phyloP scores from a whole-genome alignment of 2,888 invertebrate genomes.

The Sphaerophoria rueppellii region DNA sequence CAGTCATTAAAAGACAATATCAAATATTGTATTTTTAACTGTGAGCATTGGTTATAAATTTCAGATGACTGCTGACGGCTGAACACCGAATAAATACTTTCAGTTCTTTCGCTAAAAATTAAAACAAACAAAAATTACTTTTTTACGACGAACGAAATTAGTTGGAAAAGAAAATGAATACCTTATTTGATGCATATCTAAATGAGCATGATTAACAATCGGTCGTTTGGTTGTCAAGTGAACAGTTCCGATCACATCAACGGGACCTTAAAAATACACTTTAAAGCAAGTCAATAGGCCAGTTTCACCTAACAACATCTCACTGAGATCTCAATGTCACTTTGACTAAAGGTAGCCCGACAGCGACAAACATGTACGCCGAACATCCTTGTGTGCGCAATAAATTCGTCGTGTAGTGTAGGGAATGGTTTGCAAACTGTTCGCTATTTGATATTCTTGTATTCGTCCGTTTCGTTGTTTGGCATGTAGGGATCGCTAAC shows the following conservation, averaged over 20 bases:
- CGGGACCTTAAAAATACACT: constrained; percentile 84
- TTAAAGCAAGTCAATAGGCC: too few relatives aligned
- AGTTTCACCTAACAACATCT: too few relatives aligned
- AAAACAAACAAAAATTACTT: neutral
- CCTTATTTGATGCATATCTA: constrained; percentile 91
- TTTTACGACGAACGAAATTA: neutral
- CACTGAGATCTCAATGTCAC: too few relatives aligned
- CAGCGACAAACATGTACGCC: too few relatives aligned
- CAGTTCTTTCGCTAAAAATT: constrained; percentile 87
- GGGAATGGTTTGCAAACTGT: too few relatives aligned
- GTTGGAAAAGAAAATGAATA: too few relatives aligned
- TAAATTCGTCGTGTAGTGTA: too few relatives aligned
- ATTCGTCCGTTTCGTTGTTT: too few relatives aligned
- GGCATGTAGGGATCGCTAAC: too few relatives aligned
- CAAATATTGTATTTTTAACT: constrained; percentile 88
- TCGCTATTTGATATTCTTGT: too few relatives aligned
- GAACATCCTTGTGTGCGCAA: too few relatives aligned
- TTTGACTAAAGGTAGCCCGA: too few relatives aligned
- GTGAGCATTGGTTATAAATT: constrained; percentile 86
- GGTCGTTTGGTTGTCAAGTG: constrained; percentile 90
- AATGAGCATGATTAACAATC: constrained; percentile 93
- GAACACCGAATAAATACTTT: constrained; percentile 90
- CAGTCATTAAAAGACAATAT: constrained; percentile 89
- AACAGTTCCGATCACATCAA: constrained; percentile 92
- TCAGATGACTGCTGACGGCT: constrained; percentile 88